Evolutionary conservation across 2,888 invertebrate genomes (phyloP), one percentile per base, ranked within the genome.

Genomic region (Athripsodes cinereus): DNA sequence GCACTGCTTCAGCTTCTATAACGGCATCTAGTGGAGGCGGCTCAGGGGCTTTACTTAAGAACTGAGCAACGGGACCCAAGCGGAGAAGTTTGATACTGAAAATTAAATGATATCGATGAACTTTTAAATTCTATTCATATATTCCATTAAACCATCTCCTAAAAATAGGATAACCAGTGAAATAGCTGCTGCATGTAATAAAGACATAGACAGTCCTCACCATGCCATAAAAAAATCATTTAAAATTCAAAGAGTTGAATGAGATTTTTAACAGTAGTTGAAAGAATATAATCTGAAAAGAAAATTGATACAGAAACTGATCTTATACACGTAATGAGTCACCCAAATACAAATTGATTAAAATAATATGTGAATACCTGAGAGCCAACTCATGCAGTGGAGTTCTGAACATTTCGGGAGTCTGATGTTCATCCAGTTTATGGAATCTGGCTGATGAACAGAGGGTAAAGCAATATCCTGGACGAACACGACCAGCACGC

Each of bases 1-100:
- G 69, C 64, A 84, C 59, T 0, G 92, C 95, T 76, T 97, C 96
- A 0, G 98, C 97, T 71, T 98, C 98, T 66, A 98, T 96, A 13
- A 99, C 96, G 22, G 97, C 96, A 75, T 98, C 98, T 62, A 97
- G 82, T 16, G 97, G 97, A 40, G 98, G 98, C 0, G 97, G 96
- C 71, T 98, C 96, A 20, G 97, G 88, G 0, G 92, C 92, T 73
- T 97, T 97, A 20, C 94, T 92, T 59, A 99, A 79, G 75, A 99
- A 99, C 71, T 91, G 91, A 0, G 94, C 93, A 68, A 98, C 96
- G 21, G 88, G 84, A 53, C 98, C 98, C 3, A 99, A 79, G 1
- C 92, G 82, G 2, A 99, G 79, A 8, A 98, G 77, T 70, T 96
- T 79, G 60, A 78, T 78, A 64, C 78, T 64, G 58, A 18, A 62